Evolutionary conservation across 2,113 vertebrate species (phyloP), one percentile per base, ranked within the genome.

Genomic region (Crypturellus undulatus): DNA sequence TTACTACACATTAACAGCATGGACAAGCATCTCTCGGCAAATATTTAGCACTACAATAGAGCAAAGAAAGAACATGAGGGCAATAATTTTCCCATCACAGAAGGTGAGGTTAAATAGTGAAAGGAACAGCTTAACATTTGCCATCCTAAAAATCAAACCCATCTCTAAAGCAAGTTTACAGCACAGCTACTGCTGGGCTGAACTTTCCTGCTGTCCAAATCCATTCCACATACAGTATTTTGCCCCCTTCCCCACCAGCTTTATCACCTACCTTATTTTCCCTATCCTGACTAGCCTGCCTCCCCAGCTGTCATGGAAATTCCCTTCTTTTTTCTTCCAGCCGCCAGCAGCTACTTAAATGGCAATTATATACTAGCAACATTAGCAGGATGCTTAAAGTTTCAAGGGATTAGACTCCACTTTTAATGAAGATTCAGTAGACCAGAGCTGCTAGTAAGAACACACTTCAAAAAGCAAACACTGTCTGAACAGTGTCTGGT

Each of bases 1-100:
- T 96, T 96, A 96, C 94, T 87, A 92, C 94, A 96, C 96, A 96
- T 96, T 96, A 96, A 93, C 80, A 87, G 95, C 94, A 93, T 52
- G 47, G 92, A 89, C 83, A 93, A 94, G 73, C 80, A 81, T 86
- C 94, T 91, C 79, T 78, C 56, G 0, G 17, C 56, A 58, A 81
- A 89, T 92, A 84, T 93, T 95, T 78, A 81, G 69, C 43, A 58
- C 51, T 89, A 42, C 58, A 84, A 45, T 64, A 92, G 86, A 84
- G 89, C 62, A 79, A 56, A 81, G 45, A 42, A 21, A 90, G 83
- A 90, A 89, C 43, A 69, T 2, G 58, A 94, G 89, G 80, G 80
- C 91, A 95, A 94, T 92, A 94, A 95, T 93, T 96, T 96, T 96
- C 96, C 95, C 95, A 96, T 93, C 86, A 18, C 81, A 26, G 77